phyloP scores from a whole-genome alignment of 2,797 vertebrate genomes.

The Neopelma chrysocephalum region DNA sequence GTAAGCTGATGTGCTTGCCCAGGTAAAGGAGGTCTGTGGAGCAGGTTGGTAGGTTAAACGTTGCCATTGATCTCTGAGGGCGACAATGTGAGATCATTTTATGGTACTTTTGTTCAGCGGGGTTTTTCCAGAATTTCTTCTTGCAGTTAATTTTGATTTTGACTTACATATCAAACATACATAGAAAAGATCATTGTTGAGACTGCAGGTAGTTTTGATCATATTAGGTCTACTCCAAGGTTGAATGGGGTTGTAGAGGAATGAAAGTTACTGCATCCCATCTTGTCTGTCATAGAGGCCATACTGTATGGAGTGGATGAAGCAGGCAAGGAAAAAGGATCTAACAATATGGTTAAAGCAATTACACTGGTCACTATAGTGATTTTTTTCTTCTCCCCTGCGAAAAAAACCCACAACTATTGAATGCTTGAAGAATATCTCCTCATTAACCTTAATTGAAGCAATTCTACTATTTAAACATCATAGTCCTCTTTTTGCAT shows the following conservation, averaged over 20 bases:
- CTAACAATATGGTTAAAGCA: neutral
- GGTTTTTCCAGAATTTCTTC: neutral
- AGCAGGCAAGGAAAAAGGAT: neutral
- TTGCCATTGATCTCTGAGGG: accelerated
- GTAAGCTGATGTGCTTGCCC: neutral
- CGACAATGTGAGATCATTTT: neutral
- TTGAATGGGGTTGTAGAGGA: neutral
- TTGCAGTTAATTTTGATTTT: neutral
- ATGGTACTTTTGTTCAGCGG: neutral
- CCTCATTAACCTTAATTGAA: neutral
- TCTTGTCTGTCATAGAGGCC: neutral
- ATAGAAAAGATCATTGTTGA: neutral
- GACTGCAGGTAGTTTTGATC: neutral
- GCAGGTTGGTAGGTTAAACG: neutral
- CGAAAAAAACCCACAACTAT: neutral
- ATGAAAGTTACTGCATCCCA: neutral
- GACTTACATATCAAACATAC: neutral
- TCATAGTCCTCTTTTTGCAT: neutral
- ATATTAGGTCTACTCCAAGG: neutral
- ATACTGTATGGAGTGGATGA: neutral
- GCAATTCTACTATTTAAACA: neutral
- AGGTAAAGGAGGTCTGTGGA: neutral
- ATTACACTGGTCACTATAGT: neutral
- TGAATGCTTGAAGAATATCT: neutral
- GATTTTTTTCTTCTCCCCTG: neutral